Evolutionary conservation across 2,888 invertebrate species (phyloP).

Genomic region (Aporophyla nigra): DNA sequence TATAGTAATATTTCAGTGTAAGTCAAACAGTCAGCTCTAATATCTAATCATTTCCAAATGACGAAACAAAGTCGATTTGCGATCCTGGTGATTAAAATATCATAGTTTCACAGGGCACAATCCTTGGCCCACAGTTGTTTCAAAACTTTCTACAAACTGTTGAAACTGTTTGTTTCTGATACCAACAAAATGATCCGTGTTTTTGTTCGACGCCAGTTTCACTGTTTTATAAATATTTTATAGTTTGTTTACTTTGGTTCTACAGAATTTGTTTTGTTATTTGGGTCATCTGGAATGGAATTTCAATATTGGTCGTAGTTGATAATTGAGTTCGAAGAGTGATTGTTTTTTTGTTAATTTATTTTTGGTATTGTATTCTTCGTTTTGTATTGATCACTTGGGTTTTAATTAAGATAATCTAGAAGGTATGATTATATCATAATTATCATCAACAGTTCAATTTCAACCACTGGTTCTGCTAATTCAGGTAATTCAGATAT

Average conservation of each 20-base stretch:
- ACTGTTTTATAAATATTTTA: conserved; percentile 41
- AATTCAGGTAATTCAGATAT: too few relatives aligned
- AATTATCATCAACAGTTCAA: neutral
- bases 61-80: conserved; percentile 2
- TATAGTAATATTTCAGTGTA: neutral
- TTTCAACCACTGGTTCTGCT: too few relatives aligned
- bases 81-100: conserved; percentile 36
- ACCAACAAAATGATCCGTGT: conserved; percentile 31
- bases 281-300: conserved; percentile 21
- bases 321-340: conserved; percentile 35
- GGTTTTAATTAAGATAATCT: conserved; percentile 1
- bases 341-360: conserved; percentile 21
- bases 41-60: neutral
- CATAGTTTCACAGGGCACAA: conserved; percentile 32
- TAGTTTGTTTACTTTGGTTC: conserved; percentile 52
- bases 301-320: conserved; percentile 30
- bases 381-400: neutral
- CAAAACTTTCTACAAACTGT: conserved; percentile 43
- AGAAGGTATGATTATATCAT: neutral
- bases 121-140: conserved; percentile 24
- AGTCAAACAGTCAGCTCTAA: neutral
- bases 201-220: conserved; percentile 36
- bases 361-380: conserved; percentile 1
- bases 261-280: conserved; percentile 45
- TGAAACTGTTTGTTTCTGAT: conserved; percentile 39